Conservation (phyloP, 2,888 invertebrate genomes). For the Hydropsyche betteni region DNA sequence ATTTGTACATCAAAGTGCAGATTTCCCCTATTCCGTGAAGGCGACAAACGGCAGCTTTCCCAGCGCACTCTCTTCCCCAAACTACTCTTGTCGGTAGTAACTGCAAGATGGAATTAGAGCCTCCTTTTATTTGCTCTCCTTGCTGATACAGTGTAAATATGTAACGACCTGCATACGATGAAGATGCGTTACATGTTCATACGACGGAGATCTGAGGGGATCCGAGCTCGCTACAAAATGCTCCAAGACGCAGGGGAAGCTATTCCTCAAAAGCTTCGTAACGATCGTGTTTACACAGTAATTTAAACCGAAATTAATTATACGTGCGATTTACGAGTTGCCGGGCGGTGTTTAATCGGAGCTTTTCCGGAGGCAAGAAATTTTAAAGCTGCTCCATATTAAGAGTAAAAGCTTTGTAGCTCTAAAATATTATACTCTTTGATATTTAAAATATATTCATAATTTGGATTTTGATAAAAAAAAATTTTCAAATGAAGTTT, state of each 20-base stretch:
- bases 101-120: slow-evolving; percentile 28
- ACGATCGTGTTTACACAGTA: slow-evolving; percentile 23
- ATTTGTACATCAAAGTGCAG: too few species aligned
- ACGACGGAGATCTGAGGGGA: not conserved
- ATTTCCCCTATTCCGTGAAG: too few species aligned
- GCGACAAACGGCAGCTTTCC: not conserved
- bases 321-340: slow-evolving; percentile 3
- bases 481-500: too few species aligned
- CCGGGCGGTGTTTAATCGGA: too few species aligned
- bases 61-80: not conserved
- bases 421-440: too few species aligned
- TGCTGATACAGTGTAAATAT: slow-evolving; percentile 46
- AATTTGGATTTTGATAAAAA: too few species aligned
- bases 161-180: slow-evolving; percentile 42
- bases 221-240: not conserved
- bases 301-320: slow-evolving; percentile 27
- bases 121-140: slow-evolving; percentile 39
- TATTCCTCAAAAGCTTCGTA: slow-evolving; percentile 10
- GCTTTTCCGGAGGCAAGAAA: too few species aligned
- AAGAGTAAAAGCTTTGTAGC: too few species aligned
- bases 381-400: too few species aligned
- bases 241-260: not conserved
- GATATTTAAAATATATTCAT: too few species aligned
- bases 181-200: slow-evolving; percentile 30
- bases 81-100: not conserved